Base-by-base conservation (phyloP, 1,140 invertebrate species). In the Caligus rogercresseyi region DNA sequence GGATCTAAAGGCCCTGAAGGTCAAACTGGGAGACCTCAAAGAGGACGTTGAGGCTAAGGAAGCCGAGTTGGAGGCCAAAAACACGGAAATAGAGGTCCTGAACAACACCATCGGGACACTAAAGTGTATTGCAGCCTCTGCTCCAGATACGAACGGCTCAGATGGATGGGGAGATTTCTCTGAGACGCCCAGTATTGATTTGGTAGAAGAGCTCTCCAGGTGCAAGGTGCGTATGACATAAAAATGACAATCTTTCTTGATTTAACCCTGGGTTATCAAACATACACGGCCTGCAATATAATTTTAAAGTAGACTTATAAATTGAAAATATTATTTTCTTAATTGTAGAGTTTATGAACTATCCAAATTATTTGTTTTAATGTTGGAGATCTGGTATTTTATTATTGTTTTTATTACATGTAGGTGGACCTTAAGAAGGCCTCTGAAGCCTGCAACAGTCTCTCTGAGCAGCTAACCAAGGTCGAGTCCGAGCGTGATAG, bases 361-460 rank as follows among this genome's bases (percentile, higher is more conserved):
- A n/a, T n/a, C n/a, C n/a, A n/a, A n/a, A n/a, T n/a, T n/a, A n/a
- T n/a, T n/a, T n/a, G n/a, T n/a, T n/a, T n/a, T n/a, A n/a, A n/a
- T n/a, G n/a, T n/a, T n/a, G n/a, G n/a, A n/a, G n/a, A n/a, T n/a
- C n/a, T n/a, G n/a, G n/a, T n/a, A n/a, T n/a, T n/a, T n/a, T n/a
- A n/a, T n/a, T n/a, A n/a, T n/a, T n/a, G n/a, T n/a, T n/a, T n/a
- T n/a, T n/a, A n/a, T n/a, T n/a, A n/a, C n/a, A n/a, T n/a, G n/a
- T n/a, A n/a, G n/a, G 56, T 58, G 3, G 56, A 58, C 25, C 24
- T 58, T 11, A n/a, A 25, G 24, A 58, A 58, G 20, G 56, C 56
- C 25, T 7, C n/a, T 19, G 16, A n/a, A 13, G 56, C 56, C 15
- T 58, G 56, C 24, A 23, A 58, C 13, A 19, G 25, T n/a, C 20